Evolutionary conservation across 2,888 invertebrate species (phyloP).

Genomic region (Brachypalpus laphriformis): DNA sequence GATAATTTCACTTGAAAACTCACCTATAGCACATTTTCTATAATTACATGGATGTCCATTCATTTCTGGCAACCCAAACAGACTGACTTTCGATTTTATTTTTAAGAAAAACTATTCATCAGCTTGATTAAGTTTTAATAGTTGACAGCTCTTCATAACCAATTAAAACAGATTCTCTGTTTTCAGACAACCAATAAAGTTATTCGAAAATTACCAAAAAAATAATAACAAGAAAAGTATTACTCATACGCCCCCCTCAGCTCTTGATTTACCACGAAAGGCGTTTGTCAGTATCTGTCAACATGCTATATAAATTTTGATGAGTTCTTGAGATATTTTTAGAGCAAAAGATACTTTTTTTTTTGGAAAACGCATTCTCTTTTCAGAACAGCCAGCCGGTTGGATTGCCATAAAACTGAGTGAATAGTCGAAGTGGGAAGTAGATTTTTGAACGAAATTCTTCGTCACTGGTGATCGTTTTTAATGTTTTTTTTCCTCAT

Average conservation of each 20-base stretch:
- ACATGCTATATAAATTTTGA: conserved; percentile 7
- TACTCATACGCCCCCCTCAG: conserved; percentile 17
- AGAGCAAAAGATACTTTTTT: neutral
- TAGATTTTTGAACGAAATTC: neutral
- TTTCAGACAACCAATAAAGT: neutral
- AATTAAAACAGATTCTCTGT: neutral
- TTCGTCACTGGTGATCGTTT: neutral
- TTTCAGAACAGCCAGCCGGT: neutral
- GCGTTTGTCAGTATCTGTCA: conserved; percentile 19
- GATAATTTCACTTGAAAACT: neutral
- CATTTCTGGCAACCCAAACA: neutral
- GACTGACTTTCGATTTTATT: neutral
- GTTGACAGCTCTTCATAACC: neutral
- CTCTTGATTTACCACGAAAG: neutral
- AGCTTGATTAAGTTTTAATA: neutral
- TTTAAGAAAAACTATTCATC: neutral
- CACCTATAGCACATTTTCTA: neutral
- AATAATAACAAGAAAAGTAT: neutral
- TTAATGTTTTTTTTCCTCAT: neutral
- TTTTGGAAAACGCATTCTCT: neutral
- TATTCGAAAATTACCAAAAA: neutral
- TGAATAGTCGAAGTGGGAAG: neutral
- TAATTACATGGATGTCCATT: neutral
- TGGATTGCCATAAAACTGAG: neutral
- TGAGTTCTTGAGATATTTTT: conserved; percentile 30